Evolutionary conservation across 2,888 invertebrate genomes (phyloP).

Genomic region (Noctua pronuba): DNA sequence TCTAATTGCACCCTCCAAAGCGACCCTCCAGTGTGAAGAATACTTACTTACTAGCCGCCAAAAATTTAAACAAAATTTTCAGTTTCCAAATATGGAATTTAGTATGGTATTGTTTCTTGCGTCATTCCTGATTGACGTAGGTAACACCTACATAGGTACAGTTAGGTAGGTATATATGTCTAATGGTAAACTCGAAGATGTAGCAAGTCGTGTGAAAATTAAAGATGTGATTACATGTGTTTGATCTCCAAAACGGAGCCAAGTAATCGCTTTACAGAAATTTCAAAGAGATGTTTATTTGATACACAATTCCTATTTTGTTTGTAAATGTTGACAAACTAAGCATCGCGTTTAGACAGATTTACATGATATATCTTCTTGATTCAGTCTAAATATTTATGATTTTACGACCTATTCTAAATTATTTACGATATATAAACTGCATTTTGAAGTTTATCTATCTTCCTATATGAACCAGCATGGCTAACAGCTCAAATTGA

Average conservation of each 20-base stretch:
- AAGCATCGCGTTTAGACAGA: constrained; percentile 20
- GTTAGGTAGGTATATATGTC: neutral
- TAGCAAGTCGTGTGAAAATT: constrained; percentile 8
- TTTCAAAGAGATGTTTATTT: constrained; percentile 44
- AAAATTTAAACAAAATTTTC: neutral
- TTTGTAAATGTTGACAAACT: constrained; percentile 51
- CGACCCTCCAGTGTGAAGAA: neutral
- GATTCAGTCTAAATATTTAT: constrained; percentile 36
- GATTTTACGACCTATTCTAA: constrained; percentile 28
- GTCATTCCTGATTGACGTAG: constrained; percentile 8
- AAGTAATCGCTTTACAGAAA: constrained; percentile 19
- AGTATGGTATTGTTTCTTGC: neutral
- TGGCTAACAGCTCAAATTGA: constrained; percentile 22
- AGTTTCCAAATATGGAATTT: neutral
- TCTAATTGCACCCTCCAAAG: neutral
- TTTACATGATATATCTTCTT: constrained; percentile 6
- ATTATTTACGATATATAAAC: constrained; percentile 23
- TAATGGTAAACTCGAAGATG: constrained; percentile 21
- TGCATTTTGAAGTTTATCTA: constrained; percentile 8
- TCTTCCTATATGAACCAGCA: constrained; percentile 8
- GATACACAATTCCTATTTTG: constrained; percentile 32
- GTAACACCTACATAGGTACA: neutral
- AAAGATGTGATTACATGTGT: constrained; percentile 37
- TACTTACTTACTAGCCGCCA: neutral
- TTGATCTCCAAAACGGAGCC: constrained; percentile 48